Conservation (phyloP, 64 coral and sea anemone genomes). For the Montipora capricornis region DNA sequence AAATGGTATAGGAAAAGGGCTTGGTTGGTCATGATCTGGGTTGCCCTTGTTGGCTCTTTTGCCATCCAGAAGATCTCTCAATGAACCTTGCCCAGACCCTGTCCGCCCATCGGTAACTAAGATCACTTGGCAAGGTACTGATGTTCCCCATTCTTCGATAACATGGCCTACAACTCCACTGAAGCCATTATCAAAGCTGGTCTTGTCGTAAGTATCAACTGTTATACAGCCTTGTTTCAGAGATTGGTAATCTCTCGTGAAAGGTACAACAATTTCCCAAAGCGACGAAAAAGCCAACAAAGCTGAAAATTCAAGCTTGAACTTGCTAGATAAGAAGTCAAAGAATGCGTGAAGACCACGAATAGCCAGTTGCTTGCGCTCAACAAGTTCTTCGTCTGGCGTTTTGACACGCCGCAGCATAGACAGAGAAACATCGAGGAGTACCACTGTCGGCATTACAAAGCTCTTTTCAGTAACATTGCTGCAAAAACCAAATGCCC, state of each 20-base stretch:
- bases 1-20: constrained; percentile 89
- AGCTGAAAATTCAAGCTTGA: constrained; percentile 95
- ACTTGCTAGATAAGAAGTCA: constrained; percentile 86
- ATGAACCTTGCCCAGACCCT: constrained; percentile 85
- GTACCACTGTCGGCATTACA: constrained; percentile 94
- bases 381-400: constrained; percentile 68
- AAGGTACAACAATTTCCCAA: constrained; percentile 97
- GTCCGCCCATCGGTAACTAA: constrained; percentile 92
- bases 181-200: constrained; percentile 91
- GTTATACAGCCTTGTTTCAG: constrained; percentile 97
- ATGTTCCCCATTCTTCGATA: constrained; percentile 97
- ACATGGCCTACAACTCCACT: constrained; percentile 94
- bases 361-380: constrained; percentile 86
- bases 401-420: constrained; percentile 90
- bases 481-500: background rate
- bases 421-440: constrained; percentile 97
- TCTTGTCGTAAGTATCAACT: constrained; percentile 95
- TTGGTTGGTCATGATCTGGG: constrained; percentile 72
- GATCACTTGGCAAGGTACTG: constrained; percentile 91
- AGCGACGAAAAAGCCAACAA: constrained; percentile 97
- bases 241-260: constrained; percentile 92
- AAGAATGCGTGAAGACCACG: constrained; percentile 92
- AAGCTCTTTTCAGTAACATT: background rate
- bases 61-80: constrained; percentile 85
- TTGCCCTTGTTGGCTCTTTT: constrained; percentile 18